Conservation (phyloP, 2,797 vertebrate genomes). For the Iguana delicatissima region DNA sequence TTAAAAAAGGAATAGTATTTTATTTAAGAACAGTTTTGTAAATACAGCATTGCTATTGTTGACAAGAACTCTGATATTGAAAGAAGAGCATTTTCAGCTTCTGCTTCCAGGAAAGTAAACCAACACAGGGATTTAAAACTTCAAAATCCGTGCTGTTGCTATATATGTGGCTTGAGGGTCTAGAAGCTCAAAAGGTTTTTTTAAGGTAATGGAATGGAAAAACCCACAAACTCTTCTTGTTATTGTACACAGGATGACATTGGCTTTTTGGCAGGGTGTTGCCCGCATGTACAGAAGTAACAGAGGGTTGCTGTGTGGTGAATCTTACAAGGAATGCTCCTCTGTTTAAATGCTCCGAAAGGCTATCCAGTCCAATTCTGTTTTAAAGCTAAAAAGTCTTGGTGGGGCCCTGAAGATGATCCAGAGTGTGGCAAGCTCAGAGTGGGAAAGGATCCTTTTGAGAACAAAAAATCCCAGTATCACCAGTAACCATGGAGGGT, state of each 20-base stretch:
- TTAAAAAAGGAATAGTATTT: constrained; percentile 65
- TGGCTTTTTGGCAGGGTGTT: constrained; percentile 36
- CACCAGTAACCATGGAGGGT: too few species aligned
- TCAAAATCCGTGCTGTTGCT: constrained; percentile 28
- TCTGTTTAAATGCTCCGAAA: background rate
- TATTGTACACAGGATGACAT: background rate
- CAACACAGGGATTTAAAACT: constrained; percentile 55
- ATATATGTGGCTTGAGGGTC: background rate
- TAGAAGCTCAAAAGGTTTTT: background rate
- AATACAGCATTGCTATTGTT: constrained; percentile 75
- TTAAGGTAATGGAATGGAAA: background rate
- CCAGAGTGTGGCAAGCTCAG: background rate
- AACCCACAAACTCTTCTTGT: background rate
- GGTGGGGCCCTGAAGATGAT: background rate
- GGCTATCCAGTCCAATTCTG: background rate
- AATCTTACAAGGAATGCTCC: too few species aligned
- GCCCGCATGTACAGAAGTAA: too few species aligned
- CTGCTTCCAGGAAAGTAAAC: constrained; percentile 65
- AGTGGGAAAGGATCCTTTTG: too few species aligned
- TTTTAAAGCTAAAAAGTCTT: background rate
- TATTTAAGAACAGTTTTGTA: constrained; percentile 80
- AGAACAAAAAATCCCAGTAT: too few species aligned
- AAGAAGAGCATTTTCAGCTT: constrained; percentile 71
- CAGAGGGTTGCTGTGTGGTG: too few species aligned
- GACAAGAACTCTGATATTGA: constrained; percentile 76